Evolutionary conservation across 2,888 invertebrate species (phyloP), one percentile per base, ranked within the genome.

Genomic region (Timandra comae): DNA sequence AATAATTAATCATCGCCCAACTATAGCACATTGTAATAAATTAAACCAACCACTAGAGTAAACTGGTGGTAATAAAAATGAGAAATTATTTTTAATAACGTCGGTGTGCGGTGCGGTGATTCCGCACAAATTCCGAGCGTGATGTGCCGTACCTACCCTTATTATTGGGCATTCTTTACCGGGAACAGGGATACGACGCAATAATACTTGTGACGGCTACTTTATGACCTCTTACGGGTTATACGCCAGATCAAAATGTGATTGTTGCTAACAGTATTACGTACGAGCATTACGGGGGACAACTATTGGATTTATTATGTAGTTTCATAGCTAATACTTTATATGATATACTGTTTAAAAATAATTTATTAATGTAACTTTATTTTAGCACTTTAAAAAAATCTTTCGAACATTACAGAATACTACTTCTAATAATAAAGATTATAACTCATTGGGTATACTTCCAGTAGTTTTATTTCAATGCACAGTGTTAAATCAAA

Each of bases 11-110:
- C 49, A 46, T 32, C 55, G 59, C 53, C 4, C 45, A 37, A 26
- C 33, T 43, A 42, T 40, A 46, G 41, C 49, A 56, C 52, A 6
- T 16, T 56, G 57, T 57, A 53, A 60, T 71, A 71, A 76, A 77
- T 75, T 67, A 70, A 54, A 37, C 38, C 43, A 46, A 41, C 46
- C 58, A 63, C 64, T 69, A 65, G 56, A 64, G 61, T 57, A 57
- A 61, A 63, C 65, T 59, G 66, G 43, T 31, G 61, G 76, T 63
- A 80, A 84, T 84, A 82, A 84, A 85, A 82, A 81, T 84, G 84
- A 85, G 84, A 81, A 84, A 85, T 85, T 84, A 85, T 85, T 82
- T 85, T 85, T 85, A 85, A 84, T 84, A 82, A 80, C 71, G 75
- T 66, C 66, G 67, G 53, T 47, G 52, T 57, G 43, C 41, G 41